Base-by-base conservation (phyloP, 2,113 vertebrate genomes). In the Apodemus speciosus region DNA sequence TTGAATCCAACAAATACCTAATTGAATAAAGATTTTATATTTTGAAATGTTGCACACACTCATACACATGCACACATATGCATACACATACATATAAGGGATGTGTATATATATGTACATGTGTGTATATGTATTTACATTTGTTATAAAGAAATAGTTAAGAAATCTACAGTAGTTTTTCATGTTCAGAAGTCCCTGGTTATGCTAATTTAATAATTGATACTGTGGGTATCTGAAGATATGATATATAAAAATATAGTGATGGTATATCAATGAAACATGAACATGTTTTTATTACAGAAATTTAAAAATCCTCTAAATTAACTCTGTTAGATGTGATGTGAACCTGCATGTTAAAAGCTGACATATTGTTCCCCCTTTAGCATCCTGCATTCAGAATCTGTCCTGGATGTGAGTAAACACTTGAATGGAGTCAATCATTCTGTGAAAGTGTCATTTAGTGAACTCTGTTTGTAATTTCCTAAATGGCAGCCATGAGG, bases 391-490 rank as follows among this genome's bases (percentile, higher is more conserved):
- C 3, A 16, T 15, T 32, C 13, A 38, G 77, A 60, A 18, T 43
- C 46, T 27, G 18, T 51, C 73, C 86, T 51, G 32, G 8, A 32
- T 43, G 30, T 49, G 32, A 93, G 64, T 87, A 77, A 86, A 62
- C 51, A 69, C 75, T 88, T 56, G 85, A 81, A 85, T 81, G 32
- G n/a, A 66, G 23, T 38, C 58, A 91, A 58, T 69, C 75, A 60
- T 10, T 83, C 69, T 88, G 71, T n/a, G 32, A 89, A 88, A 88
- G 18, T 85, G 27, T 38, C 80, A 60, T 69, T 92, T 92, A 91
- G 92, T 75, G 64, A 93, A 77, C 91, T 77, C 51, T 93, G 93
- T 85, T 85, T 72, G 64, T 51, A 95, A 20, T 92, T 88, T 95
- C 40, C 72, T 93, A 94, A 95, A 94, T 68, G 73, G 76, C 60